Conservation (phyloP, 2,888 invertebrate genomes). For the Gerris lacustris region DNA sequence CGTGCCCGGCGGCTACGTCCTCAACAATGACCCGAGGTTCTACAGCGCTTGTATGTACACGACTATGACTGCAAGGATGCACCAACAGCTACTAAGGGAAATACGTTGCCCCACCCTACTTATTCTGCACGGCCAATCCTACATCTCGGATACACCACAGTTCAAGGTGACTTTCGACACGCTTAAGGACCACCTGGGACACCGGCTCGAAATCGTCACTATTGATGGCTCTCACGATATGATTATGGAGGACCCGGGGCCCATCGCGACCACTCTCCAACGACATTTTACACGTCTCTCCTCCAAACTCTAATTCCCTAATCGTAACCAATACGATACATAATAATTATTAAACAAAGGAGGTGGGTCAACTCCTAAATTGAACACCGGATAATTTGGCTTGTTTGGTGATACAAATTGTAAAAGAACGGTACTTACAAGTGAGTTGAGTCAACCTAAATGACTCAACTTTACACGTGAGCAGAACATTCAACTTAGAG, state of each 20-base stretch:
- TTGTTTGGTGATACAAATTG: no score
- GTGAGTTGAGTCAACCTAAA: no score
- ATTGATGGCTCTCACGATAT: background rate
- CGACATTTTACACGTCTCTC: no score
- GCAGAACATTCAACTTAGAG: no score
- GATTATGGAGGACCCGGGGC: background rate
- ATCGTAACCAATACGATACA: no score
- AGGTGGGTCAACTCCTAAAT: no score
- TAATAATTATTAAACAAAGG: no score
- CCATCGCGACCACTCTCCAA: no score
- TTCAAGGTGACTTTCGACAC: background rate
- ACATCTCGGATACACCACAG: background rate
- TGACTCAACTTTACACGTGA: no score
- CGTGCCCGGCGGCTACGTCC: background rate
- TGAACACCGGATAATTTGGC: no score
- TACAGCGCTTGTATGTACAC: background rate
- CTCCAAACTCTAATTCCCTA: no score
- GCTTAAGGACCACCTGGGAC: background rate
- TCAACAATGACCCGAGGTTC: background rate
- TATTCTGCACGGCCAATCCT: background rate
- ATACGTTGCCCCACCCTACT: background rate
- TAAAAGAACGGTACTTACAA: no score
- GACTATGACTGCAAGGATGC: background rate
- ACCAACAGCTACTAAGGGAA: background rate
- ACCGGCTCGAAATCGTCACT: background rate